Base-by-base conservation (phyloP, 2,888 invertebrate genomes). In the Ophion obscuratus region DNA sequence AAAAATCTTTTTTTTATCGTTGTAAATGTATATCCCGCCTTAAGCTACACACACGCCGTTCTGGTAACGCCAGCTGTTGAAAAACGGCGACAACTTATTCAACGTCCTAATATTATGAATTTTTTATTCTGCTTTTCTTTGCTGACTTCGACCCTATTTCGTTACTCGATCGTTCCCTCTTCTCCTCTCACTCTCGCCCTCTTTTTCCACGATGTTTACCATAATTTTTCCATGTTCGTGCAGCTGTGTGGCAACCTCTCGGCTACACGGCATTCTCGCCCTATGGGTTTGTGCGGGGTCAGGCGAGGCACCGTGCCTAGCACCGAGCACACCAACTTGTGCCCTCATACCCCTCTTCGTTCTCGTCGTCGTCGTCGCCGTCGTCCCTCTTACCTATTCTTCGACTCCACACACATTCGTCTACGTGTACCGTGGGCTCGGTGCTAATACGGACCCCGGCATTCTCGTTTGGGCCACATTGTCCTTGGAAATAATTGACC, bases 221-320 rank as follows among this genome's bases (percentile, higher is more conserved):
- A 92, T 91, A 75, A 92, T 92, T 92, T 92, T 91, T 92, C 91
- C 90, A 91, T 91, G 92, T 92, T 90, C 90, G 90, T 91, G 91
- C 88, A 83, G 82, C 81, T 87, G 90, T 44, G 44, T 88, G 88
- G 85, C 84, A 84, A 87, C 87, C 88, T 87, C 88, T 87, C 44
- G 44, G 44, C 57, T 68, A 78, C 67, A 68, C 61, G 68, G n/a
- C 36, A 59, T 68, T 64, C 76, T 76, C 76, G 88, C 74, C 62
- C 70, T 59, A 53, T 76, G 76, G 76, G 64, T 75, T 77, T 77
- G 53, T 17, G 85, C 24, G 87, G 90, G 89, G 90, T 90, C 89
- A 90, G 90, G 92, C 92, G 86, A 92, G 93, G 92, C 88, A 92
- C 92, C 81, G 85, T 86, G 90, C 91, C 93, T 91, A 92, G 93